Conservation (phyloP, 2,888 invertebrate genomes). For the Aspidiotus destructor region DNA sequence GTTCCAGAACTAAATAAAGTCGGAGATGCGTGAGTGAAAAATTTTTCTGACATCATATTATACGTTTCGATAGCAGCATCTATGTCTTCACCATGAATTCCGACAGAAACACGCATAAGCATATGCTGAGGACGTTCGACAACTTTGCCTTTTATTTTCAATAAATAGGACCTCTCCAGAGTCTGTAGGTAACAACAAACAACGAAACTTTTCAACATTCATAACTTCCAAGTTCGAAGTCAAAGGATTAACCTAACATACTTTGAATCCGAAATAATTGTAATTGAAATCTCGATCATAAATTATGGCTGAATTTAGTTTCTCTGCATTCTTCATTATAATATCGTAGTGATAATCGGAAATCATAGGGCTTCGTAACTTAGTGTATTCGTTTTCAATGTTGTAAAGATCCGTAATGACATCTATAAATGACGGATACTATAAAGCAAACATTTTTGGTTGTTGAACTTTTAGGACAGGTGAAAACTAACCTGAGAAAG, state of each 20-base stretch:
- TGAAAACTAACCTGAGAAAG: conserved; percentile 62
- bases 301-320: conserved; percentile 86
- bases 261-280: conserved; percentile 97
- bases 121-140: conserved; percentile 96
- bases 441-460: not conserved
- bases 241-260: conserved; percentile 34
- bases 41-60: conserved; percentile 85
- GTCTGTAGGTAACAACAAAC: conserved; percentile 48
- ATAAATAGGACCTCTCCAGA: conserved; percentile 84
- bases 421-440: not conserved
- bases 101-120: conserved; percentile 95
- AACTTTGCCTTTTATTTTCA: conserved; percentile 84
- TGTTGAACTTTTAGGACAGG: not conserved
- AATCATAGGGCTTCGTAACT: conserved; percentile 69
- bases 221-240: not conserved
- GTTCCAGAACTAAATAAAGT: conserved; percentile 95
- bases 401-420: conserved; percentile 80
- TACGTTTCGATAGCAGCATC: conserved; percentile 90
- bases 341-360: conserved; percentile 71
- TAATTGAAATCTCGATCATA: conserved; percentile 95
- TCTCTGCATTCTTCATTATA: conserved; percentile 75
- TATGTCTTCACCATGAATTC: conserved; percentile 90
- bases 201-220: not conserved
- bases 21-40: conserved; percentile 96
- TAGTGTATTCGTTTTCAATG: conserved; percentile 62